Conservation (phyloP, 2,888 invertebrate species). For the Oscheius sp. region DNA sequence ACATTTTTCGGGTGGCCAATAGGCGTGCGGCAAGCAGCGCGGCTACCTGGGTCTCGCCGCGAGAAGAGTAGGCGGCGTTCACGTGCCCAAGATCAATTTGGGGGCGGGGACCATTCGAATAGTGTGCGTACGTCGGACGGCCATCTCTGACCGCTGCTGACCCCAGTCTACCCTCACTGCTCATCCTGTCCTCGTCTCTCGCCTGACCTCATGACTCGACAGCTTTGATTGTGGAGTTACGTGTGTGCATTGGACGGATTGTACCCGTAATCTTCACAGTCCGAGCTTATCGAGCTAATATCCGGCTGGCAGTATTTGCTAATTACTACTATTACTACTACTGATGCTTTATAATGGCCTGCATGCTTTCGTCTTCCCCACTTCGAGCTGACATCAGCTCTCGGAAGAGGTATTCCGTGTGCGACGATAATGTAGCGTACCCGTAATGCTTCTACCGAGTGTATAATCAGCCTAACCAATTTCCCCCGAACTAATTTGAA, state of each 20-base stretch:
- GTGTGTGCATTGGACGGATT: constrained; percentile 19
- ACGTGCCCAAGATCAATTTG: constrained; percentile 35
- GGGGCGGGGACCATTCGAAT: constrained; percentile 29
- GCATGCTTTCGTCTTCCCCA: too few species aligned
- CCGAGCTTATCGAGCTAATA: constrained; percentile 14
- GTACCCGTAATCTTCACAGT: constrained; percentile 38
- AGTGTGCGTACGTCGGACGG: constrained; percentile 14
- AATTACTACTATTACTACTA: background rate
- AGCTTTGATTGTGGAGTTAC: constrained; percentile 33
- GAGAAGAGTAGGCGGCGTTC: constrained; percentile 31
- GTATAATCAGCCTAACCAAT: background rate
- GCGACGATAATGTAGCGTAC: constrained; percentile 21
- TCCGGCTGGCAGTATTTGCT: background rate
- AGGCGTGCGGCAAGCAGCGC: constrained; percentile 21
- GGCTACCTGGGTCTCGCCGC: constrained; percentile 17
- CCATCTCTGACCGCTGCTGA: constrained; percentile 32
- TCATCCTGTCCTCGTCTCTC: constrained; percentile 10
- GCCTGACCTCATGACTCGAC: constrained; percentile 5
- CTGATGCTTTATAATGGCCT: background rate
- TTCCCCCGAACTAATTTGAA: background rate
- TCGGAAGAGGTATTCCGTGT: constrained; percentile 35
- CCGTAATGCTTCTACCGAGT: constrained; percentile 39
- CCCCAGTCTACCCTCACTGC: constrained; percentile 3
- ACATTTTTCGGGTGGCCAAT: background rate
- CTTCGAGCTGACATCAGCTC: constrained; percentile 24